Conservation (phyloP, 2,888 invertebrate genomes). For the Drosophila fungiperda region DNA sequence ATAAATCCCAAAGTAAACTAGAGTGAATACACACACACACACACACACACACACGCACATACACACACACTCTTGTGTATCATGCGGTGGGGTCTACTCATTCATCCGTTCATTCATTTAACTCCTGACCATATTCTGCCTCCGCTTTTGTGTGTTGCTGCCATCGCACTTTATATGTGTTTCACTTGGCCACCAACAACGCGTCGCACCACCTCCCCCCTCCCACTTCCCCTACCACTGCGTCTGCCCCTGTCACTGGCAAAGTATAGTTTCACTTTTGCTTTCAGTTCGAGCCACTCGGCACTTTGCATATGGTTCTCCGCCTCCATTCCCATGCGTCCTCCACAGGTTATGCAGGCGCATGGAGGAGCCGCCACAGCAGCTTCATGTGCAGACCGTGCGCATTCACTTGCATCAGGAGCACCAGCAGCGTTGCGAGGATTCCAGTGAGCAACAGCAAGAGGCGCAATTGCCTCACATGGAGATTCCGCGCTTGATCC, state of each 20-base stretch:
- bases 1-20: slow-evolving; percentile 85
- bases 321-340: slow-evolving; percentile 77
- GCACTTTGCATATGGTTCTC: slow-evolving; percentile 54
- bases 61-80: slow-evolving; percentile 61
- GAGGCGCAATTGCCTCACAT: slow-evolving; percentile 82
- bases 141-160: slow-evolving; percentile 38
- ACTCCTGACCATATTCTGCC: slow-evolving; percentile 66
- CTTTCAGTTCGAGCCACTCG: slow-evolving; percentile 64
- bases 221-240: not conserved
- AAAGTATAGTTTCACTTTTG: slow-evolving; percentile 73
- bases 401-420: not conserved
- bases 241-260: slow-evolving; percentile 15
- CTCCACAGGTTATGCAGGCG: slow-evolving; percentile 85
- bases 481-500: slow-evolving; percentile 80
- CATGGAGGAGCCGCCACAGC: slow-evolving; percentile 62
- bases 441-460: slow-evolving; percentile 70
- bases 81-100: slow-evolving; percentile 80
- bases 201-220: not conserved
- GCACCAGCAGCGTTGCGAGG: slow-evolving; percentile 51
- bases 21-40: slow-evolving; percentile 51
- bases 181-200: slow-evolving; percentile 43
- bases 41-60: slow-evolving; percentile 26
- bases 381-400: not conserved
- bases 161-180: slow-evolving; percentile 47
- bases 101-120: slow-evolving; percentile 80